Base-by-base conservation (phyloP, 2,888 invertebrate genomes). In the Drosophila tanythrix region DNA sequence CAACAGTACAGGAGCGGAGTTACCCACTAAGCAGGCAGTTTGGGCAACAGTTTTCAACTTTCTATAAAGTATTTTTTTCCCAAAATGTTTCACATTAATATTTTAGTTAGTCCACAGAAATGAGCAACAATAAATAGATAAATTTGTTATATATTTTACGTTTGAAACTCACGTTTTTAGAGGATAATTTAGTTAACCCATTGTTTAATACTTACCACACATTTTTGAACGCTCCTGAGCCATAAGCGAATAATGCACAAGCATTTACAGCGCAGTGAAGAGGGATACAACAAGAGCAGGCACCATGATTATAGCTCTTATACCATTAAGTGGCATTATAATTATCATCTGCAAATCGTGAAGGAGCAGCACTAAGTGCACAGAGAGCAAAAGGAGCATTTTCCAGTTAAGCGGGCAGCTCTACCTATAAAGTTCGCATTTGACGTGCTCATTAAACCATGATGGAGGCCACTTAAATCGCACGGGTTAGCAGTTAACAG, bases 271-370 rank as follows among this genome's bases (percentile, higher is more conserved):
- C 2, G 21, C 8, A 10, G 25, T 4, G 25, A 3, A 18, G 40
- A 52, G 36, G 57, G 35, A 21, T 6, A 59, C 31, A 25, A 61
- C 18, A 61, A 38, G 57, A 48, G 46, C 59, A 61, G 53, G 53
- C 40, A 66, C 66, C 60, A 71, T 46, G 46, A 64, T 48, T 53
- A 60, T 61, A 50, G 60, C 72, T 69, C 67, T 70, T 69, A 68
- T 68, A 76, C 79, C 82, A 79, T 83, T 79, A 89, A 88, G 82
- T 88, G 82, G 82, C 81, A 79, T 83, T 81, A 89, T 89, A 90
- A 90, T 89, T 88, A 88, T 82, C 80, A 86, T 81, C 79, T 76
- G 73, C 69, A 60, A 50, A 21, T 53, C 52, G 35, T 27, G 1
- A 38, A 27, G 36, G 25, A 59, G 43, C 27, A 48, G 35, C 18